Base-by-base conservation (phyloP, 2,113 vertebrate species). In the Oryzias woworae region DNA sequence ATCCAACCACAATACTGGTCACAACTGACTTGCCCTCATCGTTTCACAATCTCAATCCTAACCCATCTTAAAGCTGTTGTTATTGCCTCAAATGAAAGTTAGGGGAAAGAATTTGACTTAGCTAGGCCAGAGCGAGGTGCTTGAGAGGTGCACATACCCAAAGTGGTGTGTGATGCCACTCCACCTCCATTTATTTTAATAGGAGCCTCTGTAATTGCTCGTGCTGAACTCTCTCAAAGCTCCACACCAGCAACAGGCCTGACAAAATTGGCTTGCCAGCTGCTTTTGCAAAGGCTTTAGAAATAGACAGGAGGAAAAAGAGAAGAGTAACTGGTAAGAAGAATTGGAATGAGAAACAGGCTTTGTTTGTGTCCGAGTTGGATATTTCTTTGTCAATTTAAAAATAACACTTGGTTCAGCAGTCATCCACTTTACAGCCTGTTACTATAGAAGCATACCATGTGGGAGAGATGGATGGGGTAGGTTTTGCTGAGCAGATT, bases 381-480 rank as follows among this genome's bases (percentile, higher is more conserved):
- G 93, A 96, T 93, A 94, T 95, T 95, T 93, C 93, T 90, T 74
- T 92, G 92, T 95, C 94, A 95, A 95, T 96, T 96, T 96, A 94
- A 94, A 96, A 96, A 96, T 96, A 95, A 94, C 96, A 96, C 94
- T 95, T 92, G 92, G 93, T 92, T 92, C 92, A 91, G 90, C 85
- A 89, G 78, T 78, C 72, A 56, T 71, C 75, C 65, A 74, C 75
- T 84, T 81, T 69, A 57, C 62, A 53, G 71, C 59, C 74, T 78
- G 67, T 63, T 71, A 72, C 65, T 71, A 53, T n/a, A 61, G 68
- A 73, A 66, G 62, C 57, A 23, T 69, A 71, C 69, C 51, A 80
- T 61, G 70, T 56, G 77, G 43, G 28, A 78, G 66, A 66, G 26
- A 88, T 86, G 90, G 94, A 92, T 68, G 43, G 52, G 74, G 69